Base-by-base conservation (phyloP, 2,797 vertebrate genomes). In the Brotula barbata region DNA sequence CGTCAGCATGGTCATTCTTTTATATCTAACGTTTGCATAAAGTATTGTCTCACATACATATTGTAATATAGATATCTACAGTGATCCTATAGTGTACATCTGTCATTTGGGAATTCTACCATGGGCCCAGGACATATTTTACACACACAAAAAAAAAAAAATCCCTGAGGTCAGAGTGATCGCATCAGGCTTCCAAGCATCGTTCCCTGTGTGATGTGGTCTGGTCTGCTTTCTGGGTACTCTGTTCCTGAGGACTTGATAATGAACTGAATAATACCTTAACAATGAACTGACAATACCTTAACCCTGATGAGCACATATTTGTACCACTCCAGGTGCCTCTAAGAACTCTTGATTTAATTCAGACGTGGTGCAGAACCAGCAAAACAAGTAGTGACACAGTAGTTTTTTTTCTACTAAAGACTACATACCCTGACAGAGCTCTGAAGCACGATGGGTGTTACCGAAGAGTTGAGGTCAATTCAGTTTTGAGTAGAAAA, bases 281-380 rank as follows among this genome's bases (percentile, higher is more conserved):
- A 85, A 86, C 71, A 77, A 85, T 75, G 80, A 87, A 83, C 83
- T 90, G 85, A 86, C 66, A 65, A 81, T 84, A 86, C 85, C 81
- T 87, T 87, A 86, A 87, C 81, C 84, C 85, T 82, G 81, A 88
- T 89, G 89, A 90, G 89, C 89, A 90, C 89, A 90, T 88, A 87
- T 89, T 89, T 90, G 85, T 89, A 89, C 85, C 83, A 89, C 87
- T 86, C 77, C 83, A 87, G 87, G 87, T 90, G 89, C 89, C 89
- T 90, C 87, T 84, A 88, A 89, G 84, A 90, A 89, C 86, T 88
- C 70, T 89, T 87, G 78, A 88, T 86, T 85, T 84, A 64, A 82
- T 86, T 86, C 82, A 83, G 83, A 88, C 43, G 83, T 89, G 87
- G 87, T 89, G 85, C 85, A 86, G 87, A 88, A 89, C 89, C 89